phyloP scores from a whole-genome alignment of 2,113 vertebrate genomes.

The Poecile atricapillus region DNA sequence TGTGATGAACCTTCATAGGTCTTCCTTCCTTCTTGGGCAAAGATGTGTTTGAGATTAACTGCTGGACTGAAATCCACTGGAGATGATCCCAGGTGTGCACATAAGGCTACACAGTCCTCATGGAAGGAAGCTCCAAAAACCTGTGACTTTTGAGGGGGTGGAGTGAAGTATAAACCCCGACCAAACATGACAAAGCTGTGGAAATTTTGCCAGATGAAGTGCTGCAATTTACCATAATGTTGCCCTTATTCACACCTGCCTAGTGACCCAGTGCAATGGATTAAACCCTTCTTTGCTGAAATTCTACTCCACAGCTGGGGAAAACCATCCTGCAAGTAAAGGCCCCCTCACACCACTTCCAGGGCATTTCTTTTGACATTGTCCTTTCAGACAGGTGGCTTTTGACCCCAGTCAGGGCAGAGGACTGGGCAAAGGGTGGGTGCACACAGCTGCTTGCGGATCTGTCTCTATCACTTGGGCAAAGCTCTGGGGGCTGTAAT shows the following conservation, averaged over 20 bases:
- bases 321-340: not conserved
- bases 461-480: fast-evolving
- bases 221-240: not conserved
- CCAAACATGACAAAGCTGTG: not conserved
- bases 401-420: fast-evolving
- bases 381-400: not conserved
- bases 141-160: not conserved
- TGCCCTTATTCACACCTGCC: not conserved
- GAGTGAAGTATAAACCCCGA: not conserved
- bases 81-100: fast-evolving
- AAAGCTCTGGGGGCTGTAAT: not conserved
- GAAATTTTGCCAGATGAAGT: not conserved
- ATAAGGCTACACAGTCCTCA: fast-evolving
- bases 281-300: not conserved
- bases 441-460: not conserved
- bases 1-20: not conserved
- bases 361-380: not conserved
- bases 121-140: not conserved
- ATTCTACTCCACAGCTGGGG: not conserved
- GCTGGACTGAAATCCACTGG: not conserved
- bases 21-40: not conserved
- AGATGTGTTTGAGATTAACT: not conserved
- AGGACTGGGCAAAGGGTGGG: not conserved
- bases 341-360: fast-evolving
- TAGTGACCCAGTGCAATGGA: not conserved